These are phyloP conservation scores for Metopia argyrocephala DNA, from an alignment of 2,888 invertebrate species.

Conservation along the genomic window DNA sequence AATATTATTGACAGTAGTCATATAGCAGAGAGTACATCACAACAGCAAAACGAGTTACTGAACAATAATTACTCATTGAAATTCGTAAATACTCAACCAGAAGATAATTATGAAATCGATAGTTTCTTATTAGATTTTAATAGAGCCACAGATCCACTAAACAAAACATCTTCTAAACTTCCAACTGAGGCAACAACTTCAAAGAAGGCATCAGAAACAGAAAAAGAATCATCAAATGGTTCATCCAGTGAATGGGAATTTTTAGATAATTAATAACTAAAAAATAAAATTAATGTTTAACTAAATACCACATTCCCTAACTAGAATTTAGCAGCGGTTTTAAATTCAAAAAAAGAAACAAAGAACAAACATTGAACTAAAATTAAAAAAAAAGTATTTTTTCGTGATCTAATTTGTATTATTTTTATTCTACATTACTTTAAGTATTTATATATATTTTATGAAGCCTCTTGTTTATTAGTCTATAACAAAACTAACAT, in stretches of 20 bases:
- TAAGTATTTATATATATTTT: no score
- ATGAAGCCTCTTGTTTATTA: no score
- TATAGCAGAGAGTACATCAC: background rate
- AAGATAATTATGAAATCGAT: conserved; percentile 65
- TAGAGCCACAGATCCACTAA: conserved; percentile 68
- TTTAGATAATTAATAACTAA: conserved; percentile 72
- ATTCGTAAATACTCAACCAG: conserved; percentile 63
- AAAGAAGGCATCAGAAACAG: conserved; percentile 66
- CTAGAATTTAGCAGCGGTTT: conserved; percentile 28
- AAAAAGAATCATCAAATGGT: conserved; percentile 62
- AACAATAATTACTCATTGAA: conserved; percentile 4
- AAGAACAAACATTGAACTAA: background rate
- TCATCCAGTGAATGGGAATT: conserved; percentile 78
- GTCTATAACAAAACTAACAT: no score
- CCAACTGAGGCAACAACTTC: conserved; percentile 33
- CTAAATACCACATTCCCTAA: conserved; percentile 40
- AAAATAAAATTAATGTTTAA: background rate
- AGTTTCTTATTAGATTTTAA: conserved; percentile 74
- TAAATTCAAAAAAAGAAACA: background rate
- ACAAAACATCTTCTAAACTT: background rate
- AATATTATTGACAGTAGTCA: conserved; percentile 42
- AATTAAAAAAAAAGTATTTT: background rate
- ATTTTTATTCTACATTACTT: no score
- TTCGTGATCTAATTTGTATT: no score
- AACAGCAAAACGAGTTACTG: background rate